Base-by-base conservation (phyloP, 2,113 vertebrate species). In the Cyanoderma ruficeps region DNA sequence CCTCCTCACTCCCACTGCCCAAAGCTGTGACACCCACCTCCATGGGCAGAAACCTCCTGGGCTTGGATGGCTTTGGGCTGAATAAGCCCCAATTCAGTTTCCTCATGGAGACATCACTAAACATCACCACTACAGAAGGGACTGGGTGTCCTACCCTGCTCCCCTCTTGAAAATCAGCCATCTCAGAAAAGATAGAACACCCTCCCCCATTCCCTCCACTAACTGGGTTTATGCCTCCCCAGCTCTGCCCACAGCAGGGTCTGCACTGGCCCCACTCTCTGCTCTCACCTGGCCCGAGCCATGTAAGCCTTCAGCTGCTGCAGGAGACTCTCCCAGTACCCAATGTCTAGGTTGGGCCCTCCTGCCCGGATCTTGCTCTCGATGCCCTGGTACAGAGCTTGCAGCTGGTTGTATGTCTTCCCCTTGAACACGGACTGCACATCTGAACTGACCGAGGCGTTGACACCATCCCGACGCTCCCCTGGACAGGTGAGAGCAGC, bases 291-390 rank as follows among this genome's bases (percentile, higher is more conserved):
- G 57, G 99, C 99, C 52, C 99, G 98, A 30, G 99, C 99, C 99
- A 99, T 99, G 93, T 99, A 99, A 14, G 99, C 99, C 3, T 99
- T 98, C 53, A 99, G 98, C 96, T 99, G 99, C 97, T 99, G 99
- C 91, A 99, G 96, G 33, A 99, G 97, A 90, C 99, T 99, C 97
- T 99, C 99, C 99, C 99, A 99, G 98, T 99, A 99, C 11, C 99
- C 99, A 4, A 99, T 99, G 90, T 99, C 99, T 9, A 99, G 98
- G 91, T 99, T 99, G 95, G 99, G 99, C 37, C 99, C 99, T 6
- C 99, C 99, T 0, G 98, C 98, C 1, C 97, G 98, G 90, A 99
- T 99, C 98, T 99, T 99, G 70, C 97, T 96, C 98, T 99, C 99
- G 0, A 99, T 99, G 95, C 99, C 99, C 78, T 99, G 98, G 97